Percentiles rank a stretch among this genome's conserved stretches.
Evolutionary conservation across 37 sponge, comb jelly and placozoan genomes (phyloP).

Genomic region (Hexactinellida sp.): DNA sequence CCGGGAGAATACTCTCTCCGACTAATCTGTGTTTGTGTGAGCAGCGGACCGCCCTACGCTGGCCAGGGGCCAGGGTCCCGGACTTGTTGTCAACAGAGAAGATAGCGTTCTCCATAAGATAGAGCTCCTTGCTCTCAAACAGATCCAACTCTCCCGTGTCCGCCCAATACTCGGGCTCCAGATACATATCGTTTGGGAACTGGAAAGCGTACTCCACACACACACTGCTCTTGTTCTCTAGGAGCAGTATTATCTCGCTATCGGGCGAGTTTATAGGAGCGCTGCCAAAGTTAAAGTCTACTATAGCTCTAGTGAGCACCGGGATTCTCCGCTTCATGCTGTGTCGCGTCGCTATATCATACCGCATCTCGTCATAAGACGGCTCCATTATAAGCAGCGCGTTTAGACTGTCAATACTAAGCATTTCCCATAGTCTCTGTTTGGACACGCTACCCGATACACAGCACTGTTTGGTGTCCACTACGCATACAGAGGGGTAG

Average conservation of each 20-base stretch:
- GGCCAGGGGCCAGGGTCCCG: conserved; percentile 58
- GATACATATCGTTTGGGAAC: conserved; percentile 75
- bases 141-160: conserved; percentile 59
- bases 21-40: conserved; percentile 29
- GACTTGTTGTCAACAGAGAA: conserved; percentile 58
- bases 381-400: conserved; percentile 45
- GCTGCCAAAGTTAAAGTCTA: conserved; percentile 69
- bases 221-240: conserved; percentile 43
- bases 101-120: conserved; percentile 44
- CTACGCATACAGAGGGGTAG: conserved; percentile 57
- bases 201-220: conserved; percentile 69
- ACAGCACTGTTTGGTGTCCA: conserved; percentile 42
- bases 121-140: conserved; percentile 51
- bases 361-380: conserved; percentile 51
- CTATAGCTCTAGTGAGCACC: conserved; percentile 42
- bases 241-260: conserved; percentile 31
- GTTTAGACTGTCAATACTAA: conserved; percentile 70
- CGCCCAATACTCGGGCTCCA: conserved; percentile 96
- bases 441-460: conserved; percentile 37
- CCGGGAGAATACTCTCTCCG: conserved; percentile 40
- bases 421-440: conserved; percentile 61
- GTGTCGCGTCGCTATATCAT: conserved; percentile 71
- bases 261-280: conserved; percentile 35
- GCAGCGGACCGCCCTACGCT: conserved; percentile 26
- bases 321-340: conserved; percentile 43